These are phyloP conservation scores for Dione vanillae DNA, from an alignment of 2,888 invertebrate species.

Conservation along the genomic window DNA sequence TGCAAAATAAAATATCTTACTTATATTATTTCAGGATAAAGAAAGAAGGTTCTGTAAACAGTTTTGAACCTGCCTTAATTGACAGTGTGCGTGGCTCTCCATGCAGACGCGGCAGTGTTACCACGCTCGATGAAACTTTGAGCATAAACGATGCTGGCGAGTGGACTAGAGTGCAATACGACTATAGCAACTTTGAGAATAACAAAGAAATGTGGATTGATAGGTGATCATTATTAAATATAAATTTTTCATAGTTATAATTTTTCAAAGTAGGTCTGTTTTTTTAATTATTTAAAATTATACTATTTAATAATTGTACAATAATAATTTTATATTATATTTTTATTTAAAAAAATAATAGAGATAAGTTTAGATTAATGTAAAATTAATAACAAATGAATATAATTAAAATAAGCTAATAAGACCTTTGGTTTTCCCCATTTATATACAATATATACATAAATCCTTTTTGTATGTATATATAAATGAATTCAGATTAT, in stretches of 20 bases:
- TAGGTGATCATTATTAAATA: no score
- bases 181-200: conserved; percentile 63
- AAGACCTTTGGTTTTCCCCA: no score
- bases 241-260: no score
- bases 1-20: neutral
- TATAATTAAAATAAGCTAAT: neutral
- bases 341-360: no score
- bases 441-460: no score
- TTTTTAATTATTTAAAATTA: no score
- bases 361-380: no score
- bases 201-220: conserved; percentile 79
- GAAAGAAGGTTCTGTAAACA: conserved; percentile 76
- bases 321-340: no score
- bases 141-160: conserved; percentile 76
- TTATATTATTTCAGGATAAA: conserved; percentile 41
- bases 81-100: conserved; percentile 64
- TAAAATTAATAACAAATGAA: neutral
- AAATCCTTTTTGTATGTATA: no score
- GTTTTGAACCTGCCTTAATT: conserved; percentile 65
- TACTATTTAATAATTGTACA: no score
- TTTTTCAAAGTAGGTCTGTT: no score
- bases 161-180: conserved; percentile 76
- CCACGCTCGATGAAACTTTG: conserved; percentile 76
- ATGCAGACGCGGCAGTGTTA: conserved; percentile 67
- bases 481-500: no score